These are phyloP conservation scores for Antechinus stuartii DNA, from an alignment of 2,113 vertebrate genomes.

Conservation along the genomic window DNA sequence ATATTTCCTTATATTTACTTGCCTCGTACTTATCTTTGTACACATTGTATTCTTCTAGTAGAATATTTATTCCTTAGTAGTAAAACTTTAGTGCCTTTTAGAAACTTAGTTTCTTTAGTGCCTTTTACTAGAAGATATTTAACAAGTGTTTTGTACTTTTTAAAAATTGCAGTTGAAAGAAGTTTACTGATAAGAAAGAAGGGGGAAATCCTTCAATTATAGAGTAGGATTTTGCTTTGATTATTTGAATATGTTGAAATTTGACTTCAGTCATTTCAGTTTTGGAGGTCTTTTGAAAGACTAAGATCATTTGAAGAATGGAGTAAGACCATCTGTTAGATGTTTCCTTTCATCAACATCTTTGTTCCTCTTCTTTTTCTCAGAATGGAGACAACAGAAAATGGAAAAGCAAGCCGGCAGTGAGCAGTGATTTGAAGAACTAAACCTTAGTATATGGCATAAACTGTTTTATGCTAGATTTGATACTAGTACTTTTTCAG, in stretches of 20 bases:
- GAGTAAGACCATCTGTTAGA: neutral
- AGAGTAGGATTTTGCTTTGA: neutral
- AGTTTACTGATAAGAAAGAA: constrained; percentile 13
- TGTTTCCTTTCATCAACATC: constrained; percentile 33
- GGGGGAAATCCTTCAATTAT: neutral
- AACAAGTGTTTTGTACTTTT: neutral
- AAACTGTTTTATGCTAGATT: constrained; percentile 78
- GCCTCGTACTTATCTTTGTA: neutral
- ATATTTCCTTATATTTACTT: neutral
- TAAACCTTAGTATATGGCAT: constrained; percentile 66
- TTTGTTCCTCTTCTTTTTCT: constrained; percentile 60
- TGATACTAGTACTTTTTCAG: constrained; percentile 81
- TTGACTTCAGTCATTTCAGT: neutral
- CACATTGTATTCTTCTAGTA: neutral
- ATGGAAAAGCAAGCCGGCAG: constrained; percentile 95
- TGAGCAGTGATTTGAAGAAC: constrained; percentile 76
- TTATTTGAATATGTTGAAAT: neutral
- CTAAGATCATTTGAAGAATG: neutral
- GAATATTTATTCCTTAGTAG: neutral
- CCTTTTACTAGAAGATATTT: neutral
- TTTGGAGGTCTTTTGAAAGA: neutral
- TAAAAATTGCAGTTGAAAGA: constrained; percentile 36
- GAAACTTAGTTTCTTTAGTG: neutral
- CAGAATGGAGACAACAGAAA: constrained; percentile 96
- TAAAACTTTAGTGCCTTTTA: neutral